A percentile compares a stretch with the other conserved stretches of the same genome.
Evolutionary conservation across 1,140 invertebrate species (phyloP).

Genomic region (Drosophila sp.): DNA sequence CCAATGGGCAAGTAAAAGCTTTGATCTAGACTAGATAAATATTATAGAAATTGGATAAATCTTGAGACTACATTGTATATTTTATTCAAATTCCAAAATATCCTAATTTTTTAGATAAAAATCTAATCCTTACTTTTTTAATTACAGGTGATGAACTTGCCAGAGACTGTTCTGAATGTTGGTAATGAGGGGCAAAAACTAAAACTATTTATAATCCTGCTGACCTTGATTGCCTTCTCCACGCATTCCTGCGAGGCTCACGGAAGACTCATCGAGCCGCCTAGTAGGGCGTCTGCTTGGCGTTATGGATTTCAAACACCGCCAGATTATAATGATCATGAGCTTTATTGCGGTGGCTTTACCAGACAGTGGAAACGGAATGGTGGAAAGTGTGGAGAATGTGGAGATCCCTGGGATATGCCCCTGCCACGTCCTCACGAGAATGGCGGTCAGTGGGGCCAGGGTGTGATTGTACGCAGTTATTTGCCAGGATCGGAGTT

Average conservation of each 20-base stretch:
- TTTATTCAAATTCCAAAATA: too few relatives aligned
- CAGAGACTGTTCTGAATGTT: not conserved
- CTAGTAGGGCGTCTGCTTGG: slow-evolving; percentile 90
- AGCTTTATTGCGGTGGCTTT: slow-evolving; percentile 94
- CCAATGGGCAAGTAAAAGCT: too few relatives aligned
- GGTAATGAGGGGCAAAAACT: not conserved
- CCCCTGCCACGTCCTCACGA: slow-evolving; percentile 90
- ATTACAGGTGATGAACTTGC: slow-evolving; percentile 4
- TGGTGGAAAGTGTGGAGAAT: slow-evolving; percentile 93
- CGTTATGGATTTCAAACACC: slow-evolving; percentile 89
- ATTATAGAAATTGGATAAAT: too few relatives aligned
- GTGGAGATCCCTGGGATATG: slow-evolving; percentile 92
- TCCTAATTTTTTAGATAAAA: too few relatives aligned
- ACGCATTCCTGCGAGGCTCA: slow-evolving; percentile 84
- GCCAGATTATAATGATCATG: slow-evolving; percentile 94
- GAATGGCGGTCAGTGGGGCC: slow-evolving; percentile 91
- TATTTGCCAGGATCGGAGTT: slow-evolving; percentile 88
- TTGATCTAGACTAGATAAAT: too few relatives aligned
- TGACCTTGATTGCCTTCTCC: not conserved
- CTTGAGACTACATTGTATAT: too few relatives aligned
- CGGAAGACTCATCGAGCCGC: slow-evolving; percentile 92
- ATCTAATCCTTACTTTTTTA: too few relatives aligned
- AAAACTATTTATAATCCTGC: not conserved
- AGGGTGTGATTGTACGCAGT: slow-evolving; percentile 90
- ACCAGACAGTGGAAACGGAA: slow-evolving; percentile 89